Evolutionary conservation across 1,140 invertebrate species (phyloP).

Genomic region (Aphis gossypii): DNA sequence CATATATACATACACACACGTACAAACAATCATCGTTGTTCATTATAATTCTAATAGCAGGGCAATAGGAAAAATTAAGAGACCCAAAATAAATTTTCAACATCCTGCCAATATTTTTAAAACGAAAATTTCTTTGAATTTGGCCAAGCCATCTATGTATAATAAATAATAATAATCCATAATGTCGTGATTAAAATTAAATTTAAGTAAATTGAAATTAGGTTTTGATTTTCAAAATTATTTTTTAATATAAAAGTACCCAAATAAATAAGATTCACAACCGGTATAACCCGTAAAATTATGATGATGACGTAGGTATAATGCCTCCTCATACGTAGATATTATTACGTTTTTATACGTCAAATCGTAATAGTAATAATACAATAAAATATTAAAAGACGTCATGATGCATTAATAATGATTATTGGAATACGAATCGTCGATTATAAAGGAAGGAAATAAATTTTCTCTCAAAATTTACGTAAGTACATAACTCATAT

Average conservation of each 20-base stretch:
- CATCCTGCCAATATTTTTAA: too few relatives aligned
- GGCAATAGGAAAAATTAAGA: too few relatives aligned
- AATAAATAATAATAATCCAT: too few relatives aligned
- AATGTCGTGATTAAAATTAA: background rate
- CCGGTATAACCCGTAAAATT: background rate
- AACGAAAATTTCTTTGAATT: too few relatives aligned
- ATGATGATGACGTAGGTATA: background rate
- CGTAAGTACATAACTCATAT: background rate
- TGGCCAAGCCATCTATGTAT: too few relatives aligned
- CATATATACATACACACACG: too few relatives aligned
- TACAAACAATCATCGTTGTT: too few relatives aligned
- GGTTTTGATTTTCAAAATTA: background rate
- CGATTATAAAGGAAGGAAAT: background rate
- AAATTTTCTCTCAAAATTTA: background rate
- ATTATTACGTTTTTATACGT: background rate
- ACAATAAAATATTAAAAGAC: background rate
- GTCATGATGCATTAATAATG: background rate
- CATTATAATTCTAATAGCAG: too few relatives aligned
- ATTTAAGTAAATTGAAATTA: background rate
- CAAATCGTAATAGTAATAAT: constrained; percentile 2
- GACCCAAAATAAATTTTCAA: too few relatives aligned
- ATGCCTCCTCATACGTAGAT: background rate
- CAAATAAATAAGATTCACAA: background rate
- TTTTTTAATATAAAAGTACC: background rate
- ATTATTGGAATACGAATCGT: background rate